Evolutionary conservation across 2,113 vertebrate species (phyloP).

Genomic region (Actenoides hombroni): DNA sequence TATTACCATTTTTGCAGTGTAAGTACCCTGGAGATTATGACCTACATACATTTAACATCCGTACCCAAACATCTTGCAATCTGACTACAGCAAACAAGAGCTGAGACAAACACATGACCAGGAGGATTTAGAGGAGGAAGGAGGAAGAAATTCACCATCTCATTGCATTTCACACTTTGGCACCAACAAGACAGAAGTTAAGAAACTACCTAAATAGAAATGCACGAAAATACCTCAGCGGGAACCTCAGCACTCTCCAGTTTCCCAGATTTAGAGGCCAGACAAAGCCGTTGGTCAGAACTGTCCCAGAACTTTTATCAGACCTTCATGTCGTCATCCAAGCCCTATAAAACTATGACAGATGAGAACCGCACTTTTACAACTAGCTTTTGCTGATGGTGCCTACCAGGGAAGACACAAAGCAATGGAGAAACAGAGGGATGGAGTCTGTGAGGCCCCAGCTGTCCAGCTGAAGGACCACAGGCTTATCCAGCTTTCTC

Average conservation of each 20-base stretch:
- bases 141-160: not conserved
- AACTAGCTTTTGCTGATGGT: not conserved
- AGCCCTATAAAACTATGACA: not conserved
- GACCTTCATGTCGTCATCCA: not conserved
- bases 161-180: not conserved
- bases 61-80: not conserved
- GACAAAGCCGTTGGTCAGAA: not conserved
- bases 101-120: not conserved
- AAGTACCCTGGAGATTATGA: not conserved
- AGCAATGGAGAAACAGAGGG: not conserved
- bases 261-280: not conserved
- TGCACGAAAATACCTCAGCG: not conserved
- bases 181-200: not conserved
- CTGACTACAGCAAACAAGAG: not conserved
- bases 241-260: not conserved
- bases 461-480: not conserved
- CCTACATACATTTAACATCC: not conserved
- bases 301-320: not conserved
- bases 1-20: not conserved
- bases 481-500: not conserved
- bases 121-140: not conserved
- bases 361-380: not conserved
- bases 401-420: not conserved
- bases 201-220: not conserved
- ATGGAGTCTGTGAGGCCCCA: rapidly evolving